Base-by-base conservation (phyloP, 2,888 invertebrate species). In the Blastobasis lacticolella region DNA sequence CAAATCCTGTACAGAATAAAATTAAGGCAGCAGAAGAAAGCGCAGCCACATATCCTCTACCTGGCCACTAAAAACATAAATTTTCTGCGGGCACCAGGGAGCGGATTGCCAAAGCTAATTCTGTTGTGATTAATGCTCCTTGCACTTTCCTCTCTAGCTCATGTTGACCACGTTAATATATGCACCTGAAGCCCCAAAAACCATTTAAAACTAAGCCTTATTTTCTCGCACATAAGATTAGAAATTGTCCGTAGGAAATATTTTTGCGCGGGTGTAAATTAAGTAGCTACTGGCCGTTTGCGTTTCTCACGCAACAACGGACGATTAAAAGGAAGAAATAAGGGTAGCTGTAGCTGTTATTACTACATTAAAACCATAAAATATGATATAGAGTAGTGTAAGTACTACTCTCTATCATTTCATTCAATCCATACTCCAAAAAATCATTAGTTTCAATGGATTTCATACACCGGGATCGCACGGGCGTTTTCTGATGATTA, bases 61-160 rank as follows among this genome's bases (percentile, higher is more conserved):
- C 43, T 41, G 49, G 38, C 48, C 64, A 65, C 65, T 23, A 23
- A 67, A 69, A 75, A 10, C 72, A 87, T 87, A 85, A 88, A 87
- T 87, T 80, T 72, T 71, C 67, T 60, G 64, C 69, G 75, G 84
- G 85, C 87, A 85, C 78, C 81, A 72, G 71, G 74, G 76, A 86
- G 85, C 82, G 82, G 79, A 86, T 87, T 84, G 82, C 85, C 83
- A 81, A 83, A 86, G 86, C 86, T 86, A 88, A 87, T 87, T 85
- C 82, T 83, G 84, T 80, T 84, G 73, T 88, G 88, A 88, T 88
- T 86, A 88, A 88, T 88, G 87, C 80, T 77, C 67, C 77, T 77
- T 81, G 81, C 81, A 79, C 78, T 81, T 81, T 85, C 78, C 79
- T 81, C 66, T 73, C 69, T 80, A 80, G 75, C 72, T 71, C 59